A percentile compares a stretch with the other conserved stretches of the same genome.
Conservation (phyloP, 2,113 vertebrate species). For the Chionomys nivalis region DNA sequence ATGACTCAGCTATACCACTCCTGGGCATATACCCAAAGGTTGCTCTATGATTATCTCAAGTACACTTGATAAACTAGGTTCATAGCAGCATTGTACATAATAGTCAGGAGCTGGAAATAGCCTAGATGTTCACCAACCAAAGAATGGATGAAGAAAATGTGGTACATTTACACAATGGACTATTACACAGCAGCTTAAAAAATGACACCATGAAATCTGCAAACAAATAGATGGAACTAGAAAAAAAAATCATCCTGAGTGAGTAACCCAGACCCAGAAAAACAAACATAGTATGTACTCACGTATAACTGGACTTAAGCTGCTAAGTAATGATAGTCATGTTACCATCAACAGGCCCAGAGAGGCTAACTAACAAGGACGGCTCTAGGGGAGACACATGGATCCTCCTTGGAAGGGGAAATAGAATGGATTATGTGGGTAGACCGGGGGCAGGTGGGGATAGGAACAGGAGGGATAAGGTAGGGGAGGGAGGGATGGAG, state of each 20-base stretch:
- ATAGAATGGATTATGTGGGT: background rate
- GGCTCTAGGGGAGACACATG: background rate
- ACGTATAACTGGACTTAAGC: background rate
- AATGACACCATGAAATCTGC: background rate
- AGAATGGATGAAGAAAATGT: background rate
- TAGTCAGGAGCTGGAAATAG: background rate
- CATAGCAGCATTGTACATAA: background rate
- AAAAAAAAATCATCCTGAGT: background rate
- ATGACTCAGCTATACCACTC: background rate
- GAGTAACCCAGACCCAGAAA: background rate
- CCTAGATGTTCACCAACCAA: background rate
- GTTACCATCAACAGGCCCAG: background rate
- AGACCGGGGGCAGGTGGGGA: background rate
- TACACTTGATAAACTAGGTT: background rate
- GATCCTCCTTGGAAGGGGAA: background rate
- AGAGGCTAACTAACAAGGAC: background rate
- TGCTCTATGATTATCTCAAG: background rate
- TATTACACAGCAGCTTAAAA: background rate
- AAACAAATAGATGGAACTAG: background rate
- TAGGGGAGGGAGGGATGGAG: rapidly evolving
- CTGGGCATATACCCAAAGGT: background rate
- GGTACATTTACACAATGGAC: background rate
- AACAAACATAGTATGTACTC: background rate
- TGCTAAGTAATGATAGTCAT: background rate
- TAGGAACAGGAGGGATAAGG: background rate